Percentiles rank a stretch among this genome's conserved stretches.
Conservation (phyloP, 2,113 vertebrate species). For the Pimephales promelas region DNA sequence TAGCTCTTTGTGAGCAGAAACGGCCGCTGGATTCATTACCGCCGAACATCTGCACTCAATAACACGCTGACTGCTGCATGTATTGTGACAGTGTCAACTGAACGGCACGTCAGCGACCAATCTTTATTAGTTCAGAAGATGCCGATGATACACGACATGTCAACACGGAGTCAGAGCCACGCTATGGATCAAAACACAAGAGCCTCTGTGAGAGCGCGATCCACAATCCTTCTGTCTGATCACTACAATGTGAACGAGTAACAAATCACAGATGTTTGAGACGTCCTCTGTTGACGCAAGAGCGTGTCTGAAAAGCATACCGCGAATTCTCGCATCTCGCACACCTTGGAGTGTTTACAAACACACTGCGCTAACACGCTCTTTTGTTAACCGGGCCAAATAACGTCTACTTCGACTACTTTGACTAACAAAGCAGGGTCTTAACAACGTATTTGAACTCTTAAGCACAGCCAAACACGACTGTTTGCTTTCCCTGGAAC, state of each 20-base stretch:
- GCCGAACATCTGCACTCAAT: conserved; percentile 76
- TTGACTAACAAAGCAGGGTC: conserved; percentile 10
- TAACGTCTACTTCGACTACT: not conserved
- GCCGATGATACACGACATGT: conserved; percentile 46
- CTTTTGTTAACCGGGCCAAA: conserved; percentile 19
- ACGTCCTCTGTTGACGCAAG: not conserved
- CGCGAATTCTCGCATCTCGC: not conserved
- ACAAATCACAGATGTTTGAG: conserved; percentile 38
- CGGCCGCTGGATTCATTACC: conserved; percentile 67
- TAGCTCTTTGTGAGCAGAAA: conserved; percentile 65
- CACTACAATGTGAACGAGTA: not conserved
- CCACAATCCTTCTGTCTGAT: not conserved
- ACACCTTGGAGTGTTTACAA: conserved; percentile 36
- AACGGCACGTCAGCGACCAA: conserved; percentile 70
- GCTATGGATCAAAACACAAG: conserved; percentile 42
- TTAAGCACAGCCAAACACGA: conserved; percentile 1
- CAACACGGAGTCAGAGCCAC: conserved; percentile 44
- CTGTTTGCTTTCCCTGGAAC: conserved; percentile 25
- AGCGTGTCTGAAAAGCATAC: not conserved
- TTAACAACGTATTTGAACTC: conserved; percentile 25
- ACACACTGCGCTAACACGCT: not conserved
- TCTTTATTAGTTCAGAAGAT: conserved; percentile 69
- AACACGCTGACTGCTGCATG: conserved; percentile 69
- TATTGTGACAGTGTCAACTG: conserved; percentile 75
- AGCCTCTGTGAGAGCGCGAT: not conserved